Evolutionary conservation across 2,888 invertebrate species (phyloP), one percentile per base, ranked within the genome.

Genomic region (Yponomeuta cagnagella): DNA sequence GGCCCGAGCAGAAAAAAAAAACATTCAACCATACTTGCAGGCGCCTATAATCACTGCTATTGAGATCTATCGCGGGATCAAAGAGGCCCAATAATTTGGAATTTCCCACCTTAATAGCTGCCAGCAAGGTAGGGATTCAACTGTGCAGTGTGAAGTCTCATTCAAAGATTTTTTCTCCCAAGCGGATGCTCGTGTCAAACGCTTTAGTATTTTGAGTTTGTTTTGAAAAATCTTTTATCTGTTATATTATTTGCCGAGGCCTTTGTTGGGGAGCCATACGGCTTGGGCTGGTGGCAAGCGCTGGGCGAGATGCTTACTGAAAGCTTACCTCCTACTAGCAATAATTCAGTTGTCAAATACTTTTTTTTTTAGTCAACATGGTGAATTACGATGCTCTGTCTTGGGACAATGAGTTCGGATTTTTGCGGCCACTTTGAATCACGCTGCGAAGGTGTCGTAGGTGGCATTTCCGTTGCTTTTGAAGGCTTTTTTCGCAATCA

Each of bases 191-290:
- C 91, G 90, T 90, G 92, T 92, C 92, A 91, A 92, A 89, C 90
- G 91, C 90, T 90, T 91, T 88, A 89, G 89, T 91, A 91, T 90
- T 90, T 90, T 89, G 91, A 92, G 90, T 92, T 92, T 93, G 92
- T 92, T 92, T 92, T 92, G 91, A 92, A 92, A 91, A 92, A 89
- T 92, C 92, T 92, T 93, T 92, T 92, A 91, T 92, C 87, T 90
- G 90, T 88, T 89, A 86, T 89, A 90, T 92, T 86, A 84, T 87
- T 92, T 86, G 88, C 82, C 88, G 87, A 88, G 83, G 82, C 84
- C 83, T 88, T 91, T 92, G 90, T 90, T 84, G 80, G 78, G 75
- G 72, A 76, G 78, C 81, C 74, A 78, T 78, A 79, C 69, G 78
- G 81, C 84, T 85, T 71, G 75, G 52, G 15, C 52, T 58, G 52